Percentiles rank a stretch among this genome's conserved stretches.
Evolutionary conservation across 1,140 invertebrate species (phyloP).

Genomic region (Alviniconcha marisindica): DNA sequence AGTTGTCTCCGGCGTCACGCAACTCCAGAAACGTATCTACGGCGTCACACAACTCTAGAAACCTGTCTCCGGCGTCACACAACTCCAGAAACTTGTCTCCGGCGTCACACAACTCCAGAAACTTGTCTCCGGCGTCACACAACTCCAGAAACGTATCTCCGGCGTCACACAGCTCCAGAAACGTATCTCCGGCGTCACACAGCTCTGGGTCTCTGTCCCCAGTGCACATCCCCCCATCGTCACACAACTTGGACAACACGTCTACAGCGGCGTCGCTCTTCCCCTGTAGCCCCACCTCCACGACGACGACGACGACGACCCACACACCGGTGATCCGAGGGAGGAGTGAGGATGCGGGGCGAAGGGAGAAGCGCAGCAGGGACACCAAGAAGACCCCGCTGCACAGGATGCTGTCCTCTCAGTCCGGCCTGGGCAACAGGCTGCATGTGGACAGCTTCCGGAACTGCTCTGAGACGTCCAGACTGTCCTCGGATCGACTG

Average conservation of each 20-base stretch:
- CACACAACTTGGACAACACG: too few relatives aligned
- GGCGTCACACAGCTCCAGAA: too few relatives aligned
- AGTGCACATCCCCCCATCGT: too few relatives aligned
- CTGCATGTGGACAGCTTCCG: background rate
- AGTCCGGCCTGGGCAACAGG: slow-evolving; percentile 10
- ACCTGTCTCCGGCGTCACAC: background rate
- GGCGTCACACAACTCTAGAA: background rate
- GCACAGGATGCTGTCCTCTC: slow-evolving; percentile 19
- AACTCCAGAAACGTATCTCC: too few relatives aligned
- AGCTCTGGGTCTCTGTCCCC: too few relatives aligned
- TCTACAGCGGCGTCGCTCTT: too few relatives aligned
- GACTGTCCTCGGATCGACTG: background rate
- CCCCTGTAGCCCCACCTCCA: too few relatives aligned
- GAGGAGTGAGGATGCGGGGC: background rate
- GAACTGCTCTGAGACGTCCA: background rate
- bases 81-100: background rate
- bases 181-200: too few relatives aligned
- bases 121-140: too few relatives aligned
- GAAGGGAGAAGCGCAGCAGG: background rate
- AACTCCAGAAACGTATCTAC: background rate
- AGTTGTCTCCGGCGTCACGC: background rate
- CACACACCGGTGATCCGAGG: background rate
- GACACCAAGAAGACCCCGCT: slow-evolving; percentile 9
- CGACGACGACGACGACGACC: too few relatives aligned
- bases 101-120: background rate